These are phyloP conservation scores for Leuciscus idus DNA, from an alignment of 2,113 vertebrate species.

Conservation along the genomic window DNA sequence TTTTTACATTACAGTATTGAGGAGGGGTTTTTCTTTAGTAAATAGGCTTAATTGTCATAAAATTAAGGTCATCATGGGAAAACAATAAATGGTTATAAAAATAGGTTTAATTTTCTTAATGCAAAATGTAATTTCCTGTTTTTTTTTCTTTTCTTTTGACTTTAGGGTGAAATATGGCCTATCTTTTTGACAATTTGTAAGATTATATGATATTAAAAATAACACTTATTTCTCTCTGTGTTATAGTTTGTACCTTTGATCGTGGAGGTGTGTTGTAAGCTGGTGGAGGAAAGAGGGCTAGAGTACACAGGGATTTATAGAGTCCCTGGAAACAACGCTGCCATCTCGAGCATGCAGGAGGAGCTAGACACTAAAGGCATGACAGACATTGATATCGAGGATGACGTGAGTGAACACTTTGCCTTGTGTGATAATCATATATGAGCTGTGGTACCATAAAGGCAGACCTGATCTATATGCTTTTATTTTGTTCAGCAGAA, in stretches of 20 bases:
- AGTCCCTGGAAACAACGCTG: constrained; percentile 96
- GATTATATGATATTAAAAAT: neutral
- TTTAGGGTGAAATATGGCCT: neutral
- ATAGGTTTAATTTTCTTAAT: neutral
- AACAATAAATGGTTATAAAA: neutral
- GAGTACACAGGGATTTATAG: constrained; percentile 98
- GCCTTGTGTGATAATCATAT: neutral
- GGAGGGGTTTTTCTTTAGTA: neutral
- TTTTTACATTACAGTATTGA: neutral
- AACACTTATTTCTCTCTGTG: constrained; percentile 2
- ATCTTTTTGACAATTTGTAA: neutral
- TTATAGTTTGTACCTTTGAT: constrained; percentile 94
- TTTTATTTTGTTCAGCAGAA: constrained; percentile 76
- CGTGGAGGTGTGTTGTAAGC: constrained; percentile 96
- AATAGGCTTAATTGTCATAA: neutral
- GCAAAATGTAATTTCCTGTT: neutral
- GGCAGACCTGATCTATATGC: neutral
- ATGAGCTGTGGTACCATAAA: neutral
- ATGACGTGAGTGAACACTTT: constrained; percentile 81
- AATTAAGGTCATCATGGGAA: neutral
- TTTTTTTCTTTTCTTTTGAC: neutral
- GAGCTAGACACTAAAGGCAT: constrained; percentile 95
- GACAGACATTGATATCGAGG: constrained; percentile 89
- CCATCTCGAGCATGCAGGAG: constrained; percentile 98
- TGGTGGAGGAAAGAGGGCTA: constrained; percentile 96